Conservation (phyloP, 2,113 vertebrate species). For the Vulpes vulpes region DNA sequence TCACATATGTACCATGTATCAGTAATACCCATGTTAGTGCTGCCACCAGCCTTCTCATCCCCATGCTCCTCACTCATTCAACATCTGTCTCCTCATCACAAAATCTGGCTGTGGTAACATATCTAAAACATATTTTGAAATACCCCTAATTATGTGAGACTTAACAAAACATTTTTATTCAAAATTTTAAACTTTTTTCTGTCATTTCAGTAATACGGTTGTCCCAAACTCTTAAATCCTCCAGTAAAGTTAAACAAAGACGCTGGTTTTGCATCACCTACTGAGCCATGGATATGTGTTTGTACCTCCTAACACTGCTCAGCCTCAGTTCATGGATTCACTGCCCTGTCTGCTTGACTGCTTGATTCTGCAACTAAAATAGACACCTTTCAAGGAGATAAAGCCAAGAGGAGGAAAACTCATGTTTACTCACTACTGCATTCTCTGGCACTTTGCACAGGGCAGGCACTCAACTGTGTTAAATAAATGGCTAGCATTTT, state of each 20-base stretch:
- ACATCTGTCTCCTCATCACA: neutral
- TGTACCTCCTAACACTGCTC: neutral
- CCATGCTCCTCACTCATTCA: neutral
- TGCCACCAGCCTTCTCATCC: neutral
- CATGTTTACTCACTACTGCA: neutral
- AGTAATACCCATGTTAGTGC: neutral
- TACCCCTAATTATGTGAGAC: neutral
- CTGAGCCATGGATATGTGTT: neutral
- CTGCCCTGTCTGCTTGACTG: neutral
- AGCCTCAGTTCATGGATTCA: too few relatives aligned
- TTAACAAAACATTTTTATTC: neutral
- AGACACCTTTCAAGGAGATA: neutral
- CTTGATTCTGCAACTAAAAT: neutral
- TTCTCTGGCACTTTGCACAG: neutral
- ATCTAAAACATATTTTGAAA: neutral
- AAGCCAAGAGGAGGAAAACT: neutral
- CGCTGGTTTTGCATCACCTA: neutral
- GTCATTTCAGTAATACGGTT: neutral
- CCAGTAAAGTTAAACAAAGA: neutral
- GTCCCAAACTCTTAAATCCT: neutral
- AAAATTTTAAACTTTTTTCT: neutral
- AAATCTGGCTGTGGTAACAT: neutral
- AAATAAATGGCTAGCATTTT: neutral
- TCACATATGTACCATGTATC: neutral
- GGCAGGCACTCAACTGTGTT: neutral